phyloP scores from a whole-genome alignment of 2,888 invertebrate genomes.

The Cheilosia impressa region DNA sequence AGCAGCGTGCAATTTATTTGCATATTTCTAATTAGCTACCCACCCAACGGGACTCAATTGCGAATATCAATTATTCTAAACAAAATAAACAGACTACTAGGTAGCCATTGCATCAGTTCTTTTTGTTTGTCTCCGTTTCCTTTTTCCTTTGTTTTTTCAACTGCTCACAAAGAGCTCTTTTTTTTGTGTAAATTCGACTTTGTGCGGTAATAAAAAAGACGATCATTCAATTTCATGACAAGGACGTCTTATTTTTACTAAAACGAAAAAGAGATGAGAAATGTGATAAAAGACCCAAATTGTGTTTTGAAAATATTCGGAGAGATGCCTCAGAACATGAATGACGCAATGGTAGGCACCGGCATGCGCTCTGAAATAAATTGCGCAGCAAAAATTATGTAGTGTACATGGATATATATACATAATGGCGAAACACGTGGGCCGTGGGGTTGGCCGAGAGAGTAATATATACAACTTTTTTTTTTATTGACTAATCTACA shows the following conservation, averaged over 20 bases:
- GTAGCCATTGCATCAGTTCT: too few species aligned
- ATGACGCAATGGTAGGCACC: neutral
- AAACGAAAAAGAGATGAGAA: neutral
- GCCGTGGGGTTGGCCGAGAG: neutral
- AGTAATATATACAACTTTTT: neutral
- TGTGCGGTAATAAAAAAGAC: too few species aligned
- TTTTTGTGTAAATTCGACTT: too few species aligned
- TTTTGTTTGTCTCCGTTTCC: too few species aligned
- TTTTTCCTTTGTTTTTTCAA: too few species aligned
- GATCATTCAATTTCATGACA: too few species aligned
- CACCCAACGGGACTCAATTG: too few species aligned
- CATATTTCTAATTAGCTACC: too few species aligned
- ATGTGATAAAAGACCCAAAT: neutral
- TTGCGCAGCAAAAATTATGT: slow-evolving; percentile 29
- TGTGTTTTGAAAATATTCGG: neutral
- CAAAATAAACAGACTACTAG: too few species aligned
- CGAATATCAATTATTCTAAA: too few species aligned
- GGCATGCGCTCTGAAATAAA: slow-evolving; percentile 36
- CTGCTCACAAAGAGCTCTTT: too few species aligned
- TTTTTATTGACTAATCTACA: neutral
- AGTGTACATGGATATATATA: neutral
- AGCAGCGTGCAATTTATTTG: too few species aligned
- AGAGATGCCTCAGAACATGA: neutral
- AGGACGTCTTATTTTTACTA: neutral
- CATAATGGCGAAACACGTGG: neutral